Evolutionary conservation across 1,140 invertebrate genomes (phyloP).

Genomic region (Nylanderia fulva): DNA sequence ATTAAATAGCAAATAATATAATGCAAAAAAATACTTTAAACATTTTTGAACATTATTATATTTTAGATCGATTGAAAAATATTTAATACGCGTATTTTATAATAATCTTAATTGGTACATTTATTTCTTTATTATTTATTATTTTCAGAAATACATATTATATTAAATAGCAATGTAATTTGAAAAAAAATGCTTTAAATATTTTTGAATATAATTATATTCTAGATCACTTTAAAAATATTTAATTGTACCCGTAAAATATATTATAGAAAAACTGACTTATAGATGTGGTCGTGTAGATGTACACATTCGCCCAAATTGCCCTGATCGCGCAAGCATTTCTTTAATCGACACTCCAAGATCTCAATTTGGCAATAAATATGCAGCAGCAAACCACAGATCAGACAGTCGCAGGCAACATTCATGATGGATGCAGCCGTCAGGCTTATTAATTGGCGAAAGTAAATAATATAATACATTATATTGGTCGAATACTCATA

Average conservation of each 20-base stretch:
- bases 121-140: no score
- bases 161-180: no score
- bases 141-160: no score
- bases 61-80: neutral
- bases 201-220: no score
- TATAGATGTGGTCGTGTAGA: constrained; percentile 71
- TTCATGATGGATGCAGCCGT: constrained; percentile 58
- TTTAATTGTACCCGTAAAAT: neutral
- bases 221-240: neutral
- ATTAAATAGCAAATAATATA: no score
- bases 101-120: no score
- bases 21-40: no score
- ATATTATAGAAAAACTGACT: constrained; percentile 56
- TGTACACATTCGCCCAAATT: constrained; percentile 47
- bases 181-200: no score
- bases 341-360: constrained; percentile 64
- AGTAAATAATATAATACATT: constrained; percentile 65
- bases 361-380: constrained; percentile 68
- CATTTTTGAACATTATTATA: no score
- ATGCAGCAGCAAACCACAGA: constrained; percentile 68
- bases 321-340: neutral
- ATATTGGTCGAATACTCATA: constrained; percentile 42
- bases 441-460: constrained; percentile 66
- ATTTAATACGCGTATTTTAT: neutral
- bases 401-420: constrained; percentile 65